A percentile compares a stretch with the other conserved stretches of the same genome.
Conservation (phyloP, 1,140 invertebrate species). For the Polypedilum vanderplanki region DNA sequence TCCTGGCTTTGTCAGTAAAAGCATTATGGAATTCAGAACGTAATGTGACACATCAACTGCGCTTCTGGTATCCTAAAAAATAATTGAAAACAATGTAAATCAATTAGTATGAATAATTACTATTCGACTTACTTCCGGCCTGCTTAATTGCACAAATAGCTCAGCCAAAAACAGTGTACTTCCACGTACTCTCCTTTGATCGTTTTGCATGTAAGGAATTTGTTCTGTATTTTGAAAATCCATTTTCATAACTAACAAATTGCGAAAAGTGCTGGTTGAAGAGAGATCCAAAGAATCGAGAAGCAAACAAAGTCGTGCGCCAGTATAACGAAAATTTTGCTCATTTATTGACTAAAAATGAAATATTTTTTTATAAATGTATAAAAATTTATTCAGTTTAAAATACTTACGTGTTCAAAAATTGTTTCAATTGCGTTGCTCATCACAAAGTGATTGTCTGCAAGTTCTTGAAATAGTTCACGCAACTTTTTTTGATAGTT, state of each 20-base stretch:
- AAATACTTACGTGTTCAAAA: constrained; percentile 34
- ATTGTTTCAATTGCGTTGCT: constrained; percentile 43
- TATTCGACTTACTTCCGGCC: constrained; percentile 28
- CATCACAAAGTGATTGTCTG: constrained; percentile 40
- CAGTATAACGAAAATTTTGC: constrained; percentile 43
- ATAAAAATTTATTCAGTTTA: not conserved
- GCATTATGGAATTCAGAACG: constrained; percentile 28
- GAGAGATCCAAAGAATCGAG: constrained; percentile 41
- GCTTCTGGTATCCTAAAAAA: constrained; percentile 20
- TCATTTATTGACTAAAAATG: constrained; percentile 40
- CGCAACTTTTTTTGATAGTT: not conserved
- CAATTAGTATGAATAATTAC: not conserved
- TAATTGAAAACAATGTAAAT: not conserved
- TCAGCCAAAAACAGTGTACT: constrained; percentile 41
- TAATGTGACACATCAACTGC: constrained; percentile 29
- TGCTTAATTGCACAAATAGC: constrained; percentile 41
- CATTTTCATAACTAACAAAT: constrained; percentile 39
- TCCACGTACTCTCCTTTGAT: constrained; percentile 39
- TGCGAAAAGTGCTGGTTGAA: constrained; percentile 40
- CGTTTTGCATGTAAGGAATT: constrained; percentile 37
- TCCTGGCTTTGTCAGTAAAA: constrained; percentile 26
- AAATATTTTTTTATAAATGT: not conserved
- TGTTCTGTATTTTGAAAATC: constrained; percentile 41
- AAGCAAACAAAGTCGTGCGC: constrained; percentile 41
- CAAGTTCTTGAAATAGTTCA: constrained; percentile 26